Percentiles rank a stretch among this genome's conserved stretches.
Conservation (phyloP, 2,797 vertebrate genomes). For the Calcarius lapponicus region DNA sequence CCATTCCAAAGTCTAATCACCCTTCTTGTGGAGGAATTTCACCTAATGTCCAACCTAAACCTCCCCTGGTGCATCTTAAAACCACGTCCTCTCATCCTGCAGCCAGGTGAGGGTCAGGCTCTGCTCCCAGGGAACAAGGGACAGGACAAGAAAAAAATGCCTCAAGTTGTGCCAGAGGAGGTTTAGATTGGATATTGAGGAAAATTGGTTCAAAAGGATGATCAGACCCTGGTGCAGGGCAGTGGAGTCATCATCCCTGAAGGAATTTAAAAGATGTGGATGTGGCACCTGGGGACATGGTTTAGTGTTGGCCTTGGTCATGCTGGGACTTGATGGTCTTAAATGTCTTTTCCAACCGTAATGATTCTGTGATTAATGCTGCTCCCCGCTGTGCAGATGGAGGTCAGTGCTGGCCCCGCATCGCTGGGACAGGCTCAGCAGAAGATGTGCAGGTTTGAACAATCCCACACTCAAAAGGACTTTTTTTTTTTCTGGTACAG, state of each 20-base stretch:
- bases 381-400: not conserved
- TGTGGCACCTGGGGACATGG: not conserved
- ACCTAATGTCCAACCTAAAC: not conserved
- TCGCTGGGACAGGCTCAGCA: not conserved
- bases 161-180: not conserved
- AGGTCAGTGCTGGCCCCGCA: fast-evolving
- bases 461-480: not conserved
- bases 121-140: not conserved
- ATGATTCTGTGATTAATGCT: not conserved
- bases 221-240: not conserved
- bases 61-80: not conserved
- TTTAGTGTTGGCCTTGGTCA: not conserved
- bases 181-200: not conserved
- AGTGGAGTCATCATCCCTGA: not conserved
- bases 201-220: not conserved
- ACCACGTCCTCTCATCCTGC: fast-evolving
- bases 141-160: not conserved
- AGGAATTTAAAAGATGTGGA: not conserved
- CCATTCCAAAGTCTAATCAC: not conserved
- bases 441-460: not conserved
- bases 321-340: not conserved
- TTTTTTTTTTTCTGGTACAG: not conserved
- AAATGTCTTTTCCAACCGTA: not conserved
- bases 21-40: not conserved
- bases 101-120: not conserved